Conservation (phyloP, 2,797 vertebrate species). For the Sebastes iracundus region DNA sequence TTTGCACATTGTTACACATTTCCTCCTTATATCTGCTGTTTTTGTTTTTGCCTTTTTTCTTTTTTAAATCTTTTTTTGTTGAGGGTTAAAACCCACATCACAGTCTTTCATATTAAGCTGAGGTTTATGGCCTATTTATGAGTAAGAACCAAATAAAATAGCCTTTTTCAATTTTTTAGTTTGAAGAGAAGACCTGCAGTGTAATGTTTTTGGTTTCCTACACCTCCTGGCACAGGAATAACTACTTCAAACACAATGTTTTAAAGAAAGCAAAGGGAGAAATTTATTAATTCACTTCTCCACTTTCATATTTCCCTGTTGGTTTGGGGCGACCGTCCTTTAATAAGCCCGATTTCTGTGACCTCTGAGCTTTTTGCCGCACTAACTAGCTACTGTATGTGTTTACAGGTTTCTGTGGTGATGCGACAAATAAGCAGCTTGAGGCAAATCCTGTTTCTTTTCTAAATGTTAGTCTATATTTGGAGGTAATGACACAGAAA, state of each 20-base stretch:
- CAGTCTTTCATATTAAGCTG: background rate
- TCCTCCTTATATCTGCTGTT: background rate
- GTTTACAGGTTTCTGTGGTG: slow-evolving; percentile 30
- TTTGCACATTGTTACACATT: background rate
- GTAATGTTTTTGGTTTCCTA: background rate
- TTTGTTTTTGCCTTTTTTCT: background rate
- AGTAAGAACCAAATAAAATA: background rate
- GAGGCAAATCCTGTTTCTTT: slow-evolving; percentile 56
- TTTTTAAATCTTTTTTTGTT: background rate
- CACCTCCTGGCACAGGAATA: background rate
- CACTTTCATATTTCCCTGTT: background rate
- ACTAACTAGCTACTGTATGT: slow-evolving; percentile 16
- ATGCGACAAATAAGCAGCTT: slow-evolving; percentile 55
- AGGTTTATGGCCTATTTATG: background rate
- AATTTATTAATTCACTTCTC: background rate
- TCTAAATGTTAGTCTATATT: slow-evolving; percentile 53
- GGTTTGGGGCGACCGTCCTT: background rate
- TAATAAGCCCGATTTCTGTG: background rate
- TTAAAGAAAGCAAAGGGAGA: background rate
- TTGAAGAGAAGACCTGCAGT: background rate
- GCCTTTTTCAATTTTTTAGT: background rate
- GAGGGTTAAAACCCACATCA: too few relatives aligned
- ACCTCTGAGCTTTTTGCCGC: slow-evolving; percentile 22
- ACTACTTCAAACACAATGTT: background rate
- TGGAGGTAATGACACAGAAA: slow-evolving; percentile 62